Percentiles rank a stretch among this genome's conserved stretches.
phyloP scores from a whole-genome alignment of 2,113 vertebrate genomes.

The Urocolius indicus region DNA sequence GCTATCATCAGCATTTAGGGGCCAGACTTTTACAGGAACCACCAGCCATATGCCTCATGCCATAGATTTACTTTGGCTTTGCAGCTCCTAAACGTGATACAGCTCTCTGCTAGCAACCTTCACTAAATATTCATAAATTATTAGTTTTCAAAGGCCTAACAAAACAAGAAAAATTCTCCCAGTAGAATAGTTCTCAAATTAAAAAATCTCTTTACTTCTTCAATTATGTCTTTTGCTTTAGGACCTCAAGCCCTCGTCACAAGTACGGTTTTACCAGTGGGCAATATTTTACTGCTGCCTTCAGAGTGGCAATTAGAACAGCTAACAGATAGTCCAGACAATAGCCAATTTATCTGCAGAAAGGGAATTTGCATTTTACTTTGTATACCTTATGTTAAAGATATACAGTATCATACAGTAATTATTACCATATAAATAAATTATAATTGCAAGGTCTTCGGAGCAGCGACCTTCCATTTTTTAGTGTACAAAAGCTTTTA shows the following conservation, averaged over 20 bases:
- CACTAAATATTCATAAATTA: not conserved
- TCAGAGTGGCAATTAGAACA: slow-evolving; percentile 19
- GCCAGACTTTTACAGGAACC: not conserved
- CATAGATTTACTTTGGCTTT: not conserved
- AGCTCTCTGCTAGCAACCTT: not conserved
- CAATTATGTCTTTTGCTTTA: not conserved
- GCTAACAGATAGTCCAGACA: slow-evolving; percentile 20
- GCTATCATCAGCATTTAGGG: not conserved
- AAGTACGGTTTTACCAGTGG: slow-evolving; percentile 7
- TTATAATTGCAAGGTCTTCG: not conserved
- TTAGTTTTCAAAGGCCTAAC: not conserved
- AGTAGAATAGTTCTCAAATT: not conserved
- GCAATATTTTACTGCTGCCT: slow-evolving; percentile 30
- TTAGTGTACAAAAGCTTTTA: not conserved
- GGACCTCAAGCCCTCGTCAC: not conserved
- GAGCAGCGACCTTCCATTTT: not conserved
- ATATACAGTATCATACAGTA: not conserved
- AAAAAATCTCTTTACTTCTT: not conserved
- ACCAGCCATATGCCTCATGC: not conserved
- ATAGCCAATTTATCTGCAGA: not conserved
- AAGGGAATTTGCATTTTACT: slow-evolving; percentile 2
- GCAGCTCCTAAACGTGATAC: not conserved
- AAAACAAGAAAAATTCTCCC: not conserved
- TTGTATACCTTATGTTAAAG: not conserved
- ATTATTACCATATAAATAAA: not conserved